Evolutionary conservation across 2,113 vertebrate species (phyloP).

Genomic region (Amazona guildingii): DNA sequence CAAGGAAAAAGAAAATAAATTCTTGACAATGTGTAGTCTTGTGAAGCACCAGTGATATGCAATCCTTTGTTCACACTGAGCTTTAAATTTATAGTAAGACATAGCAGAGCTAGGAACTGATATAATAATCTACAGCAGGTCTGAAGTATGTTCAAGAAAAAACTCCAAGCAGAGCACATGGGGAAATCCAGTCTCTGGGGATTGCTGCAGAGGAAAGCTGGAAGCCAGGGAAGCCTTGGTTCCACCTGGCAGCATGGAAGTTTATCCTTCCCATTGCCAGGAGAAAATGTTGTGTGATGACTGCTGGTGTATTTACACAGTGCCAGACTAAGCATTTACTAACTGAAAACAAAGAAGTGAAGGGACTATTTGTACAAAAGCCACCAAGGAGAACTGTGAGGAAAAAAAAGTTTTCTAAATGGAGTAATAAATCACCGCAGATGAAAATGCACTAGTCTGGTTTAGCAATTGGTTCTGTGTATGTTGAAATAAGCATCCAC

Average conservation of each 20-base stretch:
- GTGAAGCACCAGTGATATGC: neutral
- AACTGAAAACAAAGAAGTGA: neutral
- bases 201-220: neutral
- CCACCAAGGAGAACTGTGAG: neutral
- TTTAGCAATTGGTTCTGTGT: neutral
- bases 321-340: neutral
- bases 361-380: neutral
- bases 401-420: neutral
- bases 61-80: neutral
- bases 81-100: neutral
- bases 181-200: neutral
- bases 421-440: neutral
- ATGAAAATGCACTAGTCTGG: neutral
- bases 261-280: neutral
- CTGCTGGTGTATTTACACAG: neutral
- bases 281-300: neutral
- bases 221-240: neutral
- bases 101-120: neutral
- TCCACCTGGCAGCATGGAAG: neutral
- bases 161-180: neutral
- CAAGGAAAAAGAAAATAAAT: neutral
- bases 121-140: neutral
- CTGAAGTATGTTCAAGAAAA: neutral
- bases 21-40: neutral
- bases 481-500: neutral